Percentiles rank a stretch among this genome's conserved stretches.
These are phyloP conservation scores for Dromococcyx pavoninus DNA, from an alignment of 2,797 vertebrate species.

Conservation along the genomic window DNA sequence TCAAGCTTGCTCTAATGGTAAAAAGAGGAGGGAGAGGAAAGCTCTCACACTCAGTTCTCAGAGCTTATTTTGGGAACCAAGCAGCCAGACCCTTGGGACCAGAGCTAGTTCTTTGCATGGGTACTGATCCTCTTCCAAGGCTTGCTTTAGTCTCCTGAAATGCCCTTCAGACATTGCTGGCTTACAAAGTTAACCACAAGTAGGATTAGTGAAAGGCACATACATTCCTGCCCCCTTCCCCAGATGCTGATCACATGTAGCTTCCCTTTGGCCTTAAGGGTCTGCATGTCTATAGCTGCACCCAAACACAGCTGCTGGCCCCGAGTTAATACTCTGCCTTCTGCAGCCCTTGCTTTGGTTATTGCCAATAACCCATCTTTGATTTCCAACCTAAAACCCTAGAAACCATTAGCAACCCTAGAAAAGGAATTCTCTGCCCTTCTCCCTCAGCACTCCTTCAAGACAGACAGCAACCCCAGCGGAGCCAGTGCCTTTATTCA, in stretches of 20 bases:
- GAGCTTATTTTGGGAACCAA: constrained; percentile 9
- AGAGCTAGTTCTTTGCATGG: neutral
- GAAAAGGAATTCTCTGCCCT: neutral
- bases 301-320: neutral
- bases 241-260: neutral
- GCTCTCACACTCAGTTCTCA: neutral
- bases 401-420: neutral
- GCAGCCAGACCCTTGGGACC: neutral
- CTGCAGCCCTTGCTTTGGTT: neutral
- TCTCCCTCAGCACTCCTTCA: neutral
- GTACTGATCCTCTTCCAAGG: neutral
- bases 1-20: neutral
- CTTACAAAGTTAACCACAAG: neutral
- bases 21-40: neutral
- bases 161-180: neutral
- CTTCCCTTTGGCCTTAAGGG: neutral
- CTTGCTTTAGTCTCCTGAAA: neutral
- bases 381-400: neutral
- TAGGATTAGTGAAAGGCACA: neutral
- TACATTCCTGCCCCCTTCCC: neutral
- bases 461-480: neutral
- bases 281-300: neutral
- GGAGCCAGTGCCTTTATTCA: neutral
- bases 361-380: neutral
- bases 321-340: neutral